Evolutionary conservation across 1,140 invertebrate species (phyloP).

Genomic region (Heliconius congener): DNA sequence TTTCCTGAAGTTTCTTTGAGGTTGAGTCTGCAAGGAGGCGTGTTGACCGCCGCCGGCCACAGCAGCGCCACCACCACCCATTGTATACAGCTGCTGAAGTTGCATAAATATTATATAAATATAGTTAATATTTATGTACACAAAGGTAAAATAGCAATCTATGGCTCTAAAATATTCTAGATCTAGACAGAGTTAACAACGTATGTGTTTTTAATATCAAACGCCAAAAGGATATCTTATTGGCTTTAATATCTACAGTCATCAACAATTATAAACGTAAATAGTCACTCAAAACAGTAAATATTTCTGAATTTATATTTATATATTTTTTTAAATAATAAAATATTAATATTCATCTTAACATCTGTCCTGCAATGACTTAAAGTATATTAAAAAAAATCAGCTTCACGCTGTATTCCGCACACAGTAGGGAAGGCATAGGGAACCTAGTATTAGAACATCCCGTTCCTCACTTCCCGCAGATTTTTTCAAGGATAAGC

Average conservation of each 20-base stretch:
- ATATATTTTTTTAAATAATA: too few relatives aligned
- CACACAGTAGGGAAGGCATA: too few relatives aligned
- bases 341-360: too few relatives aligned
- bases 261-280: too few relatives aligned
- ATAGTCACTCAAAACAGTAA: too few relatives aligned
- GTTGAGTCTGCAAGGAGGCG: constrained; percentile 59
- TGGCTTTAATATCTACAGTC: not conserved
- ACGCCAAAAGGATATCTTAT: not conserved
- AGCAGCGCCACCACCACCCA: constrained; percentile 62
- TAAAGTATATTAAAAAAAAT: too few relatives aligned
- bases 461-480: too few relatives aligned
- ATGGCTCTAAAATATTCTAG: not conserved
- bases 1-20: constrained; percentile 75
- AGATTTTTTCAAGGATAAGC: too few relatives aligned
- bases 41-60: constrained; percentile 65
- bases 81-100: constrained; percentile 54
- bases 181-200: not conserved
- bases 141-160: not conserved
- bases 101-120: not conserved
- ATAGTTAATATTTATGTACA: not conserved
- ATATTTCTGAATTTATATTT: too few relatives aligned
- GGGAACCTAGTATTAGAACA: too few relatives aligned
- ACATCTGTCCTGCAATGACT: too few relatives aligned
- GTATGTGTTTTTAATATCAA: not conserved
- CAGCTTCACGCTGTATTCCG: too few relatives aligned